Evolutionary conservation across 2,888 invertebrate species (phyloP).

Genomic region (Apodemia duryi): DNA sequence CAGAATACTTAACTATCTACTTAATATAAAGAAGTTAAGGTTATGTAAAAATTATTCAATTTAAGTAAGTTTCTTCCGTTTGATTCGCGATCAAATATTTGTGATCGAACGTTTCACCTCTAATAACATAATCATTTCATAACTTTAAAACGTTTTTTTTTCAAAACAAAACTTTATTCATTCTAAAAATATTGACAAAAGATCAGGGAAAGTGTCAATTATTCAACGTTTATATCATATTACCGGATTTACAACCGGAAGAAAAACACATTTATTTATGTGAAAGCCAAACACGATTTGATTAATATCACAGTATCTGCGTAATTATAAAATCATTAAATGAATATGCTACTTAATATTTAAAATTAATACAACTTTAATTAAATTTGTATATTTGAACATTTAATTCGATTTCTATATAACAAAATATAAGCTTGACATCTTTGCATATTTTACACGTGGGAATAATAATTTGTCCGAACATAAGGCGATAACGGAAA

Average conservation of each 20-base stretch:
- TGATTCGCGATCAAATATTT: no score
- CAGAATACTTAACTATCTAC: no score
- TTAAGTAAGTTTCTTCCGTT: no score
- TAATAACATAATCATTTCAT: no score
- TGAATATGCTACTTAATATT: background rate
- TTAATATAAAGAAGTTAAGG: no score
- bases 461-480: conserved; percentile 14
- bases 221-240: no score
- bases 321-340: background rate
- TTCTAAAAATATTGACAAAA: no score
- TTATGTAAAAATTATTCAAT: no score
- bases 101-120: no score
- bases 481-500: conserved; percentile 16
- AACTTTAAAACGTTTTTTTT: no score
- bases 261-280: background rate
- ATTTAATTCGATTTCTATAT: background rate
- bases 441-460: conserved; percentile 12
- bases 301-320: background rate
- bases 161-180: no score
- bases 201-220: no score
- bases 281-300: background rate
- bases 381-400: background rate
- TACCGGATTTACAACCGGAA: background rate
- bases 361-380: background rate
- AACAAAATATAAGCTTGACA: background rate